Conservation (phyloP, 2,113 vertebrate genomes). For the Clarias gariepinus region DNA sequence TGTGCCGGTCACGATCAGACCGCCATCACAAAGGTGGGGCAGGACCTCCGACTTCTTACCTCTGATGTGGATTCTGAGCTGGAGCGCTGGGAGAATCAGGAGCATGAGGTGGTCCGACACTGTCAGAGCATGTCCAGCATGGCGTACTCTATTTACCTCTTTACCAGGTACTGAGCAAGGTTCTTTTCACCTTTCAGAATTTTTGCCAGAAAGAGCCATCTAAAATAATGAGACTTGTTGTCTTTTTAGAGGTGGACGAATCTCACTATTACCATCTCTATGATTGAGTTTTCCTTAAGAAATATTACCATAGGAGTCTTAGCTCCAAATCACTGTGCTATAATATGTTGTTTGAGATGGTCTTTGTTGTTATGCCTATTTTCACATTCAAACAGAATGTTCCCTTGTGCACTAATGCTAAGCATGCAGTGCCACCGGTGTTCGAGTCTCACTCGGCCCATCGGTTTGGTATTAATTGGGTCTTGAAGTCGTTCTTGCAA, state of each 20-base stretch:
- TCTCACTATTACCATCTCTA: too few relatives aligned
- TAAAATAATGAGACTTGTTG: neutral
- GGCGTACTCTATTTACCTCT: conserved; percentile 94
- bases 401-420: too few relatives aligned
- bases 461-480: too few relatives aligned
- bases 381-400: too few relatives aligned
- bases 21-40: conserved; percentile 87
- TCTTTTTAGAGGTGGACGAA: neutral
- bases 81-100: conserved; percentile 94
- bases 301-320: too few relatives aligned
- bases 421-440: too few relatives aligned
- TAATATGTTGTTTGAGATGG: too few relatives aligned
- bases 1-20: conserved; percentile 83
- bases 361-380: too few relatives aligned
- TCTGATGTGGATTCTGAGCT: conserved; percentile 88
- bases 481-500: too few relatives aligned
- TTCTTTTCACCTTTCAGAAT: neutral
- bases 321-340: too few relatives aligned
- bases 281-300: too few relatives aligned
- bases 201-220: neutral
- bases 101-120: conserved; percentile 82
- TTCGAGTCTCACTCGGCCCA: too few relatives aligned
- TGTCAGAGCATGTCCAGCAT: conserved; percentile 89
- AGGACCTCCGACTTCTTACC: conserved; percentile 89
- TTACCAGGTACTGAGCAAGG: conserved; percentile 84